A percentile compares a stretch with the other conserved stretches of the same genome.
These are phyloP conservation scores for Calcarius lapponicus DNA, from an alignment of 2,797 vertebrate species.

Conservation along the genomic window DNA sequence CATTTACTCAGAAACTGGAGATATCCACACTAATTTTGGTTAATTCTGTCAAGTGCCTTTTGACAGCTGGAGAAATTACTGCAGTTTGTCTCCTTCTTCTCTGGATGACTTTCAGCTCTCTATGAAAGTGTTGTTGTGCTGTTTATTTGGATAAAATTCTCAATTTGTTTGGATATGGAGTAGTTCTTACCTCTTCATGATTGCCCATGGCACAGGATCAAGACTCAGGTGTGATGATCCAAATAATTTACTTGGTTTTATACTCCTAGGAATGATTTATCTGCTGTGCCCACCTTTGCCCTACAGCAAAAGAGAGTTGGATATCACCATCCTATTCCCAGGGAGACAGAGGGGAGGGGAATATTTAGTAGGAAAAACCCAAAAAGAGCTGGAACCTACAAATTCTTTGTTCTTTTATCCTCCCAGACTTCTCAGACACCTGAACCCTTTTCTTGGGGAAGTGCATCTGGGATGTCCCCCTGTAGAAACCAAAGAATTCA, in stretches of 20 bases:
- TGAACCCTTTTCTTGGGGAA: neutral
- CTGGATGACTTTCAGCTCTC: neutral
- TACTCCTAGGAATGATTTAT: neutral
- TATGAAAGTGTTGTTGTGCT: neutral
- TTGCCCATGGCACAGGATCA: no score
- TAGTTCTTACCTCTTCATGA: neutral
- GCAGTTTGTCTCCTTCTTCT: neutral
- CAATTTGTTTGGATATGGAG: neutral
- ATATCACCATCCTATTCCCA: neutral
- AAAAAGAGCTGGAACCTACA: neutral
- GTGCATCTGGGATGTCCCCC: neutral
- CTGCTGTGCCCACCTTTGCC: no score
- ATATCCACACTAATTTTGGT: neutral
- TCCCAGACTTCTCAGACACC: neutral
- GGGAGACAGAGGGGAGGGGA: neutral
- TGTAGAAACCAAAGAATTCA: neutral
- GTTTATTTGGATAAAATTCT: neutral
- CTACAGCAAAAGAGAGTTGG: neutral
- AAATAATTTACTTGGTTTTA: rapidly evolving
- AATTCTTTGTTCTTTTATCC: neutral
- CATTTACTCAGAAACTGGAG: neutral
- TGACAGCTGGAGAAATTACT: neutral
- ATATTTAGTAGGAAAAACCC: neutral
- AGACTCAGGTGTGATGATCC: neutral
- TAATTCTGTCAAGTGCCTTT: neutral